These are phyloP conservation scores for Enteromius viviparus DNA, from an alignment of 2,797 vertebrate species.

Conservation along the genomic window DNA sequence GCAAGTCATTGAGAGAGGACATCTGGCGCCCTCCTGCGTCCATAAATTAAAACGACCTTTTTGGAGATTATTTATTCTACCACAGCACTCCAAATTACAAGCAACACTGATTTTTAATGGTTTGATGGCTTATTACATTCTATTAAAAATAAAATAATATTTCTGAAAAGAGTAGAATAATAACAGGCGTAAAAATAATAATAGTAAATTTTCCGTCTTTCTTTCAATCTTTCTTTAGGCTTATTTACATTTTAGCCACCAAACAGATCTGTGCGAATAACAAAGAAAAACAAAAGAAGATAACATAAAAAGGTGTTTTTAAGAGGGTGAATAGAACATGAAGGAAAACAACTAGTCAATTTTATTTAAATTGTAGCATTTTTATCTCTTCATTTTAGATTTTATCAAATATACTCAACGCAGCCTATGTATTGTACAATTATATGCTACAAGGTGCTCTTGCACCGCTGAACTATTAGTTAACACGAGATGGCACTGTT, in stretches of 20 bases:
- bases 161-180: not conserved
- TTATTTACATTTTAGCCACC: not conserved
- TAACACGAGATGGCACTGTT: constrained; percentile 34
- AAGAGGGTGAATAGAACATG: not conserved
- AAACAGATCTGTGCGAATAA: not conserved
- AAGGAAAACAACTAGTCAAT: not conserved
- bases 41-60: not conserved
- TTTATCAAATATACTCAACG: not conserved
- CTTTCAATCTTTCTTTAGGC: no score
- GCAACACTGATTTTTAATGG: not conserved
- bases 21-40: constrained; percentile 17
- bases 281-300: no score
- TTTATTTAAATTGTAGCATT: not conserved
- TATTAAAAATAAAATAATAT: not conserved
- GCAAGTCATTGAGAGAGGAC: not conserved
- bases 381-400: not conserved
- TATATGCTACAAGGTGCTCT: not conserved
- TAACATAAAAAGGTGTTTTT: not conserved
- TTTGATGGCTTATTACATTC: not conserved
- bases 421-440: no score
- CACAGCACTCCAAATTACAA: not conserved
- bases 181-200: no score
- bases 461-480: not conserved
- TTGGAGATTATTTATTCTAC: not conserved
- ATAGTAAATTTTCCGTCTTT: not conserved